Evolutionary conservation across 2,113 vertebrate species (phyloP).

Genomic region (Mionectes macconnelli): DNA sequence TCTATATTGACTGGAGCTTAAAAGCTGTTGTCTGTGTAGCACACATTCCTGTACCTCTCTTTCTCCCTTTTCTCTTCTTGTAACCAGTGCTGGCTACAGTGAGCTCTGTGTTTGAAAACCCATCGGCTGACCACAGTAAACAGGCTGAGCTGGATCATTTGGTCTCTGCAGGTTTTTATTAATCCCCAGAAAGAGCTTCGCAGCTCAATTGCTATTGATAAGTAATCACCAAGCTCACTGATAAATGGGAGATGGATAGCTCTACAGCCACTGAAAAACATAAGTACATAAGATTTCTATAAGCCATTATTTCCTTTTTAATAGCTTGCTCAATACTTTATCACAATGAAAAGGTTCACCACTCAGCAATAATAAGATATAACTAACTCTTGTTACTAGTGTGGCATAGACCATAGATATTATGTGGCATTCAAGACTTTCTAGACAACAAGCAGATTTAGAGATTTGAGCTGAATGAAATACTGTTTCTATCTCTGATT

Average conservation of each 20-base stretch:
- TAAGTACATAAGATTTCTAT: background rate
- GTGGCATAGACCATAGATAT: background rate
- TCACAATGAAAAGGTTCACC: constrained; percentile 8
- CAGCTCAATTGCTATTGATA: background rate
- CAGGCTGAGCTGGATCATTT: background rate
- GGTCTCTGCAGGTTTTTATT: background rate
- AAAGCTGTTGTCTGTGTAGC: background rate
- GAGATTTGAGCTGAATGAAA: constrained; percentile 8
- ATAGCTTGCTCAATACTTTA: constrained; percentile 6
- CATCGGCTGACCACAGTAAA: background rate
- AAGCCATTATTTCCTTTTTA: constrained; percentile 13
- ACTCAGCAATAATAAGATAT: background rate
- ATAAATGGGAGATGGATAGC: background rate
- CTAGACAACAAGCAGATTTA: background rate
- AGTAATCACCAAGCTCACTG: background rate
- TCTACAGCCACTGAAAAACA: background rate
- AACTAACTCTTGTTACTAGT: background rate
- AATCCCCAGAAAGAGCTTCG: background rate
- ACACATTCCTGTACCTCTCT: background rate
- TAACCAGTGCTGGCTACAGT: background rate
- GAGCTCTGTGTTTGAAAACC: background rate
- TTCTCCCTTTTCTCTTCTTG: background rate
- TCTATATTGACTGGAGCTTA: background rate
- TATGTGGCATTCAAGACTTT: background rate
- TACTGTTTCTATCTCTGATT: background rate